Conservation (phyloP, 2,797 vertebrate genomes). For the Semaprochilodus insignis region DNA sequence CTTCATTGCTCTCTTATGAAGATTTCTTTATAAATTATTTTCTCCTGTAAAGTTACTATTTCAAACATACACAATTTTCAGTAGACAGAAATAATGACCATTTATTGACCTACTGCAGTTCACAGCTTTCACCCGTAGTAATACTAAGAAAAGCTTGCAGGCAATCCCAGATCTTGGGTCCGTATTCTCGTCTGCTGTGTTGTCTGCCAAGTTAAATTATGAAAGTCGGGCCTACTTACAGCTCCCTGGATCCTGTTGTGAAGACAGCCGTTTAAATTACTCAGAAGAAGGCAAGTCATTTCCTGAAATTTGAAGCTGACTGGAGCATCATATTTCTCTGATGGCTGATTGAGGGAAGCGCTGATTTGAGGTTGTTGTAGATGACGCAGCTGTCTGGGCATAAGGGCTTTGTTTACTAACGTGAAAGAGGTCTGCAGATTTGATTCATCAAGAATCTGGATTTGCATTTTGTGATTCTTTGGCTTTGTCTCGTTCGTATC, state of each 20-base stretch:
- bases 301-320: background rate
- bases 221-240: background rate
- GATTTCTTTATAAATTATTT: too few relatives aligned
- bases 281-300: background rate
- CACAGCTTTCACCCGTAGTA: background rate
- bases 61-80: background rate
- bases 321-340: background rate
- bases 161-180: background rate
- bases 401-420: slow-evolving; percentile 23
- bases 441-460: slow-evolving; percentile 2
- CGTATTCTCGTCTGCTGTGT: background rate
- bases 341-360: slow-evolving; percentile 23
- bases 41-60: background rate
- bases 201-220: background rate
- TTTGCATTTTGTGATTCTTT: slow-evolving; percentile 6
- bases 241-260: background rate
- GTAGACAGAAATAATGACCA: background rate
- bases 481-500: background rate
- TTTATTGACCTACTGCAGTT: background rate
- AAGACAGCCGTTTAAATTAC: slow-evolving; percentile 16
- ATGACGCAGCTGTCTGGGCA: slow-evolving; percentile 6
- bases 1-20: too few relatives aligned
- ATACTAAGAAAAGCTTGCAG: background rate
- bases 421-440: background rate
- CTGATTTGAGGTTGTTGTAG: background rate